Evolutionary conservation across 1,140 invertebrate species (phyloP), one percentile per base, ranked within the genome.

Genomic region (Octopus sinensis): DNA sequence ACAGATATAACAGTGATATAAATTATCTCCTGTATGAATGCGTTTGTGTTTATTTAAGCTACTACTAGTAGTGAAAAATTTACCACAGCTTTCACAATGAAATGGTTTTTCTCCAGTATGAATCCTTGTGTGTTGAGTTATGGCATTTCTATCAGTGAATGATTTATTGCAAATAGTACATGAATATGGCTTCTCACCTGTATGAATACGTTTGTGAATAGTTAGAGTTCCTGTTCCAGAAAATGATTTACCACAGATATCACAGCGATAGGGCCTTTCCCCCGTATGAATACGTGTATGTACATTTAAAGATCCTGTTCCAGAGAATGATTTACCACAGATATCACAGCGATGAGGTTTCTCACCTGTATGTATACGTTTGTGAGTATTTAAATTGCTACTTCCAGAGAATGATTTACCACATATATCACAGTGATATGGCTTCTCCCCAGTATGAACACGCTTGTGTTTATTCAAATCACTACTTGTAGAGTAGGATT

Each of bases 231-330:
- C 96, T 82, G 95, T 96, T 53, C 97, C 92, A 17, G 96, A 96
- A 89, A 98, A 98, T 13, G 95, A 84, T n/a, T 96, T 92, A 88
- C 96, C 95, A 90, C 97, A 98, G 5, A 97, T 95, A 83, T 94
- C 94, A 90, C 97, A 98, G 88, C 96, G 96, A 93, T 98, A 99
- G 10, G 97, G 97, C 89, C 98, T 97, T 78, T 96, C 96, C 56
- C 96, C 96, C 0, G 96, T 97, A 90, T 97, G 96, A 89, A 96
- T 97, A 0, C 87, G 81, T 80, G 51, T 81, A 68, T 79, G 82
- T 81, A 76, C 84, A 82, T 80, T 84, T 17, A 83, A 76, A 68
- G 83, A 73, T n/a, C 75, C 79, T 76, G 51, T 43, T 53, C 56
- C 68, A 5, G 56, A 56, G 78, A 83, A 83, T 13, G 68, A 17